Conservation (phyloP, 2,888 invertebrate species). For the Leptinotarsa juncta region DNA sequence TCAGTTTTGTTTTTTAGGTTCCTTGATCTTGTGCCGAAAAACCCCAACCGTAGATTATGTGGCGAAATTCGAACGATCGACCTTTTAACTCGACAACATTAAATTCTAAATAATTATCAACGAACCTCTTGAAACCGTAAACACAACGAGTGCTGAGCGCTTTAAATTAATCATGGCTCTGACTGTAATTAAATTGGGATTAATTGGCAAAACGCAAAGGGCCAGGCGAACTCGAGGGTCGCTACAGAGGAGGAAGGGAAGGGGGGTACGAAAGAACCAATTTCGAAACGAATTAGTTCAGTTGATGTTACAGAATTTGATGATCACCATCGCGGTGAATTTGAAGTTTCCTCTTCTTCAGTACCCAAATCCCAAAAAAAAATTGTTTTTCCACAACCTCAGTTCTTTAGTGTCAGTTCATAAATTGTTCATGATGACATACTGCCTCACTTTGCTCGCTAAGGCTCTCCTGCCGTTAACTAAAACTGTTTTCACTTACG, state of each 20-base stretch:
- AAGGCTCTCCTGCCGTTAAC: too few relatives aligned
- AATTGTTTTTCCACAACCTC: too few relatives aligned
- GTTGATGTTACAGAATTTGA: conserved; percentile 4
- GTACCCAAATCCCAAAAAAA: too few relatives aligned
- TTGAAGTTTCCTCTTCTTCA: background rate
- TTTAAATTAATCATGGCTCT: conserved; percentile 46
- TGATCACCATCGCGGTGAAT: background rate
- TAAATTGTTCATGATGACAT: too few relatives aligned
- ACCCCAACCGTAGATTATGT: background rate
- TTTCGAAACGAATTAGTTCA: conserved; percentile 14
- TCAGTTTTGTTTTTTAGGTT: background rate
- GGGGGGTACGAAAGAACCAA: background rate
- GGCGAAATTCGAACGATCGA: background rate
- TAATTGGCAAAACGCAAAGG: conserved; percentile 46
- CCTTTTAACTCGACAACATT: conserved; percentile 6
- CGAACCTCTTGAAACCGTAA: conserved; percentile 18
- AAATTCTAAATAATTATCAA: conserved; percentile 18
- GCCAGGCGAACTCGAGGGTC: conserved; percentile 8
- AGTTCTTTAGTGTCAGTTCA: too few relatives aligned
- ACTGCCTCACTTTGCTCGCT: too few relatives aligned
- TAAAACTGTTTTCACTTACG: too few relatives aligned
- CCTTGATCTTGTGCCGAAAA: background rate
- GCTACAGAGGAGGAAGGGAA: background rate
- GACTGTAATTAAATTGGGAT: conserved; percentile 50
- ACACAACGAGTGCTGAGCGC: conserved; percentile 20